phyloP scores from a whole-genome alignment of 2,113 vertebrate species.

The Grammomys dolichurus region DNA sequence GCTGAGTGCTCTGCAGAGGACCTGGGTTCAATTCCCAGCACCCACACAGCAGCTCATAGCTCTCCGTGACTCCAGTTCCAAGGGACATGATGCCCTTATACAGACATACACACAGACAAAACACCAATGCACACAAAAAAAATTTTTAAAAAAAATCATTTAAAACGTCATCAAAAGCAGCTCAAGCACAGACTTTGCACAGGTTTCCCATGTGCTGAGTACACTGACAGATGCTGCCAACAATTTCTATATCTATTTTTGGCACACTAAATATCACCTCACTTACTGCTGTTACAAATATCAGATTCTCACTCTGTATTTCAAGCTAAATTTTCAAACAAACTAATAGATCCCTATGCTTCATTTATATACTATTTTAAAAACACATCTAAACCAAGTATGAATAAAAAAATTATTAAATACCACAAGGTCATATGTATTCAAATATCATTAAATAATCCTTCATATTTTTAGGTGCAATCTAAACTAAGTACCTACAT shows the following conservation, averaged over 20 bases:
- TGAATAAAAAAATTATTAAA: constrained; percentile 46
- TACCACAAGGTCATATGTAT: constrained; percentile 14
- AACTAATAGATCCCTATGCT: background rate
- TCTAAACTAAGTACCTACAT: constrained; percentile 32
- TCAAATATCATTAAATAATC: constrained; percentile 37
- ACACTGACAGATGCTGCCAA: constrained; percentile 7
- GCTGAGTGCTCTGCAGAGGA: too few species aligned
- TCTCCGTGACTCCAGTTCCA: too few species aligned
- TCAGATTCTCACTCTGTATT: background rate
- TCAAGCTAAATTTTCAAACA: constrained; percentile 48
- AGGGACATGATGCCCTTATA: too few species aligned
- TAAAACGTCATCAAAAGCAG: background rate
- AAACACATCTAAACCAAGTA: constrained; percentile 40
- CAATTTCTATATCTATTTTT: constrained; percentile 14
- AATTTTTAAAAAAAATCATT: too few species aligned
- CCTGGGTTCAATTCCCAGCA: too few species aligned
- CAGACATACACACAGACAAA: too few species aligned
- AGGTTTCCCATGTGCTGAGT: background rate
- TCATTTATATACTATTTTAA: constrained; percentile 17
- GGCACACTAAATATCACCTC: constrained; percentile 16
- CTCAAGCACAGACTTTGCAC: background rate
- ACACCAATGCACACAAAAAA: too few species aligned
- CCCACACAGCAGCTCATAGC: too few species aligned
- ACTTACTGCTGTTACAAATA: background rate
- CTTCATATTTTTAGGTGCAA: constrained; percentile 8